phyloP scores from a whole-genome alignment of 1,140 invertebrate species.

The Dendroctonus ponderosae region DNA sequence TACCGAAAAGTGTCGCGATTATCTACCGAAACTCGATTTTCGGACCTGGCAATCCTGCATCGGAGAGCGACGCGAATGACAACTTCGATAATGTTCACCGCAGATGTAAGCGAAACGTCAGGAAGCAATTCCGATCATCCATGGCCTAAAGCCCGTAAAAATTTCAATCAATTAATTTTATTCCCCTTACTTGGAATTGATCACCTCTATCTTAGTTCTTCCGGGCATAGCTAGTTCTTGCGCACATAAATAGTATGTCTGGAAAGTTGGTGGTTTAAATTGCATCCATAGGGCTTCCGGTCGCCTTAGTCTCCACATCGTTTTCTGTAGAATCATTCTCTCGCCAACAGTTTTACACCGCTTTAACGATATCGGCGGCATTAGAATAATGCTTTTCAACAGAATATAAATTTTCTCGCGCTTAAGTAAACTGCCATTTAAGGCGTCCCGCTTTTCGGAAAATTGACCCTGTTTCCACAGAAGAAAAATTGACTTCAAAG shows the following conservation, averaged over 20 bases:
- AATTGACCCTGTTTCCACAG: slow-evolving; percentile 1
- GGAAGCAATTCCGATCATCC: no score
- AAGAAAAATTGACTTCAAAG: no score
- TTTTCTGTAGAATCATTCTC: slow-evolving; percentile 18
- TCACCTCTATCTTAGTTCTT: slow-evolving; percentile 10
- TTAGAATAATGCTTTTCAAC: slow-evolving; percentile 19
- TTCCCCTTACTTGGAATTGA: not conserved
- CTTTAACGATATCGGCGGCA: slow-evolving; percentile 16
- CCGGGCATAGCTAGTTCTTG: slow-evolving; percentile 2
- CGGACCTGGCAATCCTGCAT: no score
- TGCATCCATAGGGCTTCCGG: slow-evolving; percentile 8
- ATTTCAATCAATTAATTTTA: no score
- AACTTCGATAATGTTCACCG: no score
- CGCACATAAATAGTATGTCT: slow-evolving; percentile 18
- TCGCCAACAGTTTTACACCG: slow-evolving; percentile 16
- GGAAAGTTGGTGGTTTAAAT: slow-evolving; percentile 19
- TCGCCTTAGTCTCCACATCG: slow-evolving; percentile 7
- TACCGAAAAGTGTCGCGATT: no score
- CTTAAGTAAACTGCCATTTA: slow-evolving; percentile 1
- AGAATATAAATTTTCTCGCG: slow-evolving; percentile 9
- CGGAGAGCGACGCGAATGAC: no score
- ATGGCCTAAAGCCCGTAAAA: no score
- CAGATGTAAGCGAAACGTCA: no score
- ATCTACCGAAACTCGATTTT: no score
- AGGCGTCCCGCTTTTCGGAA: not conserved